These are phyloP conservation scores for Synanthedon myopaeformis DNA, from an alignment of 2,888 invertebrate species.

Conservation along the genomic window DNA sequence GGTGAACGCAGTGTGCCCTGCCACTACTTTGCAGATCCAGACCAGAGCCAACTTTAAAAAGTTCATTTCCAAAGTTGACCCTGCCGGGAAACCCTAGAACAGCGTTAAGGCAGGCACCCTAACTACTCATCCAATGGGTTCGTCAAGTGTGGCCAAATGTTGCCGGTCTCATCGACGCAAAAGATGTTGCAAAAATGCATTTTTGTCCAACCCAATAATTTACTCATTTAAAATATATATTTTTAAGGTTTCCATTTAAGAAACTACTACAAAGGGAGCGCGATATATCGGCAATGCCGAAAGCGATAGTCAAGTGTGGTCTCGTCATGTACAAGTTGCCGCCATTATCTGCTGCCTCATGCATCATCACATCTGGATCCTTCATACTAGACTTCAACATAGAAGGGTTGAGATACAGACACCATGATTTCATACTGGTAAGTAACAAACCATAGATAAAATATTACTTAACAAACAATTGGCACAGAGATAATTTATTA, in stretches of 20 bases:
- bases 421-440: conserved; percentile 52
- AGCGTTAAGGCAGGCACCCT: no score
- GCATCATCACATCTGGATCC: conserved; percentile 57
- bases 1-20: no score
- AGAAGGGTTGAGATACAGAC: conserved; percentile 54
- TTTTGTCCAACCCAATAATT: no score
- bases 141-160: no score
- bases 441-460: conserved; percentile 6
- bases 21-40: no score
- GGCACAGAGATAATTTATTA: neutral
- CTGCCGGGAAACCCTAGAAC: no score
- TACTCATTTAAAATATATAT: neutral
- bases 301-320: conserved; percentile 61
- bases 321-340: conserved; percentile 59
- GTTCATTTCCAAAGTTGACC: no score
- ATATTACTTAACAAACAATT: neutral
- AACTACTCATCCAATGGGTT: no score
- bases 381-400: conserved; percentile 62
- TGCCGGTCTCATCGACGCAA: no score
- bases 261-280: conserved; percentile 42
- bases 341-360: conserved; percentile 50
- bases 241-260: conserved; percentile 52
- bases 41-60: no score
- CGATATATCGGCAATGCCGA: conserved; percentile 44
- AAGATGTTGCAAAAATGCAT: no score